Evolutionary conservation across 2,113 vertebrate genomes (phyloP).

Genomic region (Steatornis caripensis): DNA sequence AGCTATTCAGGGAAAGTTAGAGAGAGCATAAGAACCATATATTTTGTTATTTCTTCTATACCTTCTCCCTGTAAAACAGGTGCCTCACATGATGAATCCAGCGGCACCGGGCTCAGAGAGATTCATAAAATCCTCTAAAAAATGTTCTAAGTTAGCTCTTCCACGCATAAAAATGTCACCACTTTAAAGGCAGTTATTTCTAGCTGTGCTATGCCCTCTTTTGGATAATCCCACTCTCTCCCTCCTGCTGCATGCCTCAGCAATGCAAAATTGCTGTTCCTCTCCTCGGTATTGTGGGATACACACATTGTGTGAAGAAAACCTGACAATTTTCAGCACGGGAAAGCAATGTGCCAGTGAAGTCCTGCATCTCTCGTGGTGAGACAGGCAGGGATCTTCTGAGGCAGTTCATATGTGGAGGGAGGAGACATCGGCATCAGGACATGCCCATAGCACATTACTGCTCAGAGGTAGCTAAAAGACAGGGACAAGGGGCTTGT

Average conservation of each 20-base stretch:
- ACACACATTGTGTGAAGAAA: not conserved
- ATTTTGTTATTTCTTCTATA: not conserved
- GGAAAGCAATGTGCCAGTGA: not conserved
- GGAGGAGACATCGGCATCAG: not conserved
- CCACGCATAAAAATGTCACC: constrained; percentile 52
- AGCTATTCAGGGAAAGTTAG: not conserved
- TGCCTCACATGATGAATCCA: not conserved
- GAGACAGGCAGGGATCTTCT: not conserved
- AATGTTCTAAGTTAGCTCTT: constrained; percentile 49
- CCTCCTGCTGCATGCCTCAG: constrained; percentile 19
- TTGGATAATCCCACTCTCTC: constrained; percentile 51
- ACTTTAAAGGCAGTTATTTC: constrained; percentile 57
- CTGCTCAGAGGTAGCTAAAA: not conserved
- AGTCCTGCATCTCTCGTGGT: not conserved
- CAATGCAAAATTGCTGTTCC: not conserved
- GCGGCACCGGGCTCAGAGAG: not conserved
- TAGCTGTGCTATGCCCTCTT: constrained; percentile 46
- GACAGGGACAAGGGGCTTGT: not conserved
- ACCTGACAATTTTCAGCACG: not conserved
- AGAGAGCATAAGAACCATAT: not conserved
- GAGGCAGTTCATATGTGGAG: not conserved
- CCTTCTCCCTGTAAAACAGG: not conserved
- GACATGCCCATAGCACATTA: not conserved
- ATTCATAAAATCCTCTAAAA: constrained; percentile 51
- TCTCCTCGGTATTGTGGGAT: not conserved